phyloP scores from a whole-genome alignment of 2,113 vertebrate genomes.

The Ranitomeya imitator region DNA sequence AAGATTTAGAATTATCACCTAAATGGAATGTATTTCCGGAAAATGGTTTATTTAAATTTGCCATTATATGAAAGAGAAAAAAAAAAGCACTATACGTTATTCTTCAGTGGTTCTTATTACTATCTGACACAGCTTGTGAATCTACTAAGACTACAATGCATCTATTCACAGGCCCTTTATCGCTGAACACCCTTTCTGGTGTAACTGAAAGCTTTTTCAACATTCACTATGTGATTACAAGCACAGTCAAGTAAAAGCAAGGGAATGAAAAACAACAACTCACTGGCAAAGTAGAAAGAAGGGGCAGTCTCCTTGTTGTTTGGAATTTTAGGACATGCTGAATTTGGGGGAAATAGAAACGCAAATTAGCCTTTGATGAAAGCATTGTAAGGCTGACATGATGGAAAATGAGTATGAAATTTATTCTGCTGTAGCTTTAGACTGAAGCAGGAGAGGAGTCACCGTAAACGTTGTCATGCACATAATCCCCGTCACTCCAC shows the following conservation, averaged over 20 bases:
- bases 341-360: slow-evolving; percentile 83
- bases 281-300: slow-evolving; percentile 88
- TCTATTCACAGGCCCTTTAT: neutral
- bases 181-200: neutral
- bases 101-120: neutral
- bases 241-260: slow-evolving; percentile 18
- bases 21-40: too few species aligned
- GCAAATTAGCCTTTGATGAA: slow-evolving; percentile 77
- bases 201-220: neutral
- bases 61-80: too few species aligned
- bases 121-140: neutral
- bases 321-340: slow-evolving; percentile 86
- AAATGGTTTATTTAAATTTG: too few species aligned
- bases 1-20: too few species aligned
- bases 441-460: neutral
- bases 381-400: slow-evolving; percentile 66
- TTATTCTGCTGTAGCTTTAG: neutral
- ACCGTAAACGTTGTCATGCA: neutral
- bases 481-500: neutral
- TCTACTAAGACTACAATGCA: neutral
- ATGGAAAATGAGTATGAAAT: slow-evolving; percentile 28
- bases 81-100: too few species aligned
- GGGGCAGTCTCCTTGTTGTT: slow-evolving; percentile 86
- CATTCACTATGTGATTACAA: slow-evolving; percentile 19
- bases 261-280: slow-evolving; percentile 72